These are phyloP conservation scores for Asteroscopus sphinx DNA, from an alignment of 2,888 invertebrate genomes.

Conservation along the genomic window DNA sequence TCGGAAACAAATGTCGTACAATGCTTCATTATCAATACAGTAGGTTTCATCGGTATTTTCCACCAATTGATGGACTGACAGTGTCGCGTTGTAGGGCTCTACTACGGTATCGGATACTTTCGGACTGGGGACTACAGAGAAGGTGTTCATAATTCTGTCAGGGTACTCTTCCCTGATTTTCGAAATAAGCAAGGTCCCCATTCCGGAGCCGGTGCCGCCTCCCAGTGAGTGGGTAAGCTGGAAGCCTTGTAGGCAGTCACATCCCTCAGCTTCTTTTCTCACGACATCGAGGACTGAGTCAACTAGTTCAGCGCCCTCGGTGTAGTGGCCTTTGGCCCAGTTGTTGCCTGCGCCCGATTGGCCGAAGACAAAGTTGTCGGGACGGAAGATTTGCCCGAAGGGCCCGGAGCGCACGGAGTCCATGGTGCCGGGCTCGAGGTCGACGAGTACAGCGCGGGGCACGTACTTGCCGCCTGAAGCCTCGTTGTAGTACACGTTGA, in stretches of 20 bases:
- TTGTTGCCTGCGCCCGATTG: slow-evolving; percentile 90
- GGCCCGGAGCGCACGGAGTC: slow-evolving; percentile 92
- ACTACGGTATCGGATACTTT: slow-evolving; percentile 93
- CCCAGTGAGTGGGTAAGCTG: slow-evolving; percentile 92
- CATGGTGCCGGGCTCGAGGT: slow-evolving; percentile 87
- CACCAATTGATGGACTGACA: slow-evolving; percentile 91
- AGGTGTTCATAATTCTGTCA: slow-evolving; percentile 93
- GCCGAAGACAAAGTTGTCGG: slow-evolving; percentile 93
- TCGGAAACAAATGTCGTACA: slow-evolving; percentile 94
- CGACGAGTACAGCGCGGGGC: slow-evolving; percentile 80
- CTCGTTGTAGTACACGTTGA: slow-evolving; percentile 94
- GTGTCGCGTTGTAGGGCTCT: slow-evolving; percentile 92
- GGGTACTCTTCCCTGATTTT: slow-evolving; percentile 94
- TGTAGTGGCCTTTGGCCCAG: slow-evolving; percentile 92
- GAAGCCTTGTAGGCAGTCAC: slow-evolving; percentile 92
- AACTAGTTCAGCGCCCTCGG: slow-evolving; percentile 91
- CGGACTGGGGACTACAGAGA: slow-evolving; percentile 93
- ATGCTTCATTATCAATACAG: slow-evolving; percentile 94
- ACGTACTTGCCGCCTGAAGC: slow-evolving; percentile 88
- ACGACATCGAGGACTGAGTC: slow-evolving; percentile 91
- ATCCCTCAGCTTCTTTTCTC: slow-evolving; percentile 91
- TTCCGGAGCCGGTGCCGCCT: slow-evolving; percentile 94
- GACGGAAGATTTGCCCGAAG: slow-evolving; percentile 92
- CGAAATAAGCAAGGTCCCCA: slow-evolving; percentile 92
- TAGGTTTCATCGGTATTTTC: slow-evolving; percentile 92